These are phyloP conservation scores for Epinephelus lanceolatus DNA, from an alignment of 2,113 vertebrate species.

Conservation along the genomic window DNA sequence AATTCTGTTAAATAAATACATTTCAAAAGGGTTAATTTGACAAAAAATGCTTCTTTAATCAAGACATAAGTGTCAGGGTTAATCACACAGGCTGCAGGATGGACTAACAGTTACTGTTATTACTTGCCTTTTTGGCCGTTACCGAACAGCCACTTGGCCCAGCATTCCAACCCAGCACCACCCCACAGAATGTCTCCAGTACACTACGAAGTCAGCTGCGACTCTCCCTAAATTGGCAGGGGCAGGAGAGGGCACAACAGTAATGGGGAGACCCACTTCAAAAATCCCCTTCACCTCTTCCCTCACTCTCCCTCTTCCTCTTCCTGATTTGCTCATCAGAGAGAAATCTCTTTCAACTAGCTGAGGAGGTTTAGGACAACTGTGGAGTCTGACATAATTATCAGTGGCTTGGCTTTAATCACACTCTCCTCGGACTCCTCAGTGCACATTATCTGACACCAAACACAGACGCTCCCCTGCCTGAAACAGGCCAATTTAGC, in stretches of 20 bases:
- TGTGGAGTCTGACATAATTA: conserved; percentile 85
- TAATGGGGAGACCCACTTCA: conserved; percentile 80
- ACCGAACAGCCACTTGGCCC: conserved; percentile 44
- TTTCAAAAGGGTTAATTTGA: neutral
- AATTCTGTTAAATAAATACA: neutral
- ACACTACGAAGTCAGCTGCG: conserved; percentile 35
- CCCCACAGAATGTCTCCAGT: conserved; percentile 26
- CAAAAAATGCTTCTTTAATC: neutral
- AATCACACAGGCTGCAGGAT: conserved; percentile 10
- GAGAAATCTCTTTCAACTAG: conserved; percentile 86
- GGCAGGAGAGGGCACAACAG: conserved; percentile 71
- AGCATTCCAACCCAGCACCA: conserved; percentile 39
- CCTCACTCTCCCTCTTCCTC: conserved; percentile 48
- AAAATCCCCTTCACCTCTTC: conserved; percentile 64
- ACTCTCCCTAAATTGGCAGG: conserved; percentile 65
- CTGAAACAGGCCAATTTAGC: conserved; percentile 85
- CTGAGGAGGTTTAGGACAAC: conserved; percentile 80
- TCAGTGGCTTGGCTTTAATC: conserved; percentile 85
- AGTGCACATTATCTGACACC: conserved; percentile 84
- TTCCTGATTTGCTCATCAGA: conserved; percentile 75
- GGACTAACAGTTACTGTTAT: conserved; percentile 15
- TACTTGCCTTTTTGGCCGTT: conserved; percentile 18
- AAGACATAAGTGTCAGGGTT: conserved; percentile 20
- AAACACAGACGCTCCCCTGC: conserved; percentile 78
- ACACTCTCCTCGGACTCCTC: conserved; percentile 82